Evolutionary conservation across 2,888 invertebrate genomes (phyloP).

Genomic region (Tanytarsus gracilentus): DNA sequence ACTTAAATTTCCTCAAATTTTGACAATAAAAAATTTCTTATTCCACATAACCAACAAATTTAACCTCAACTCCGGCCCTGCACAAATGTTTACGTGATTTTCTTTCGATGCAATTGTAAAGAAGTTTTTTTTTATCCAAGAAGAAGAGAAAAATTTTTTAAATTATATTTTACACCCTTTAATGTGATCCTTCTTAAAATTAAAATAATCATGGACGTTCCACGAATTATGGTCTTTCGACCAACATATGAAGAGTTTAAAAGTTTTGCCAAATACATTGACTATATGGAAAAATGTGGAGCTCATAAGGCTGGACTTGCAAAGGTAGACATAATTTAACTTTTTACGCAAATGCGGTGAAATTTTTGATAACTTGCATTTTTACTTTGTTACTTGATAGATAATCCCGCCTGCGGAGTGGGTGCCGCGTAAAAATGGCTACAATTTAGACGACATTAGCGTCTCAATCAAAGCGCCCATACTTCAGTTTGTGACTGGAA

Average conservation of each 20-base stretch:
- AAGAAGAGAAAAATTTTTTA: background rate
- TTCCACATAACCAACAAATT: background rate
- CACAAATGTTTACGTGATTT: slow-evolving; percentile 22
- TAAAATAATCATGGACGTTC: slow-evolving; percentile 2
- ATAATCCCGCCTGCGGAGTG: slow-evolving; percentile 95
- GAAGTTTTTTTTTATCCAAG: background rate
- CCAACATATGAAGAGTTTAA: slow-evolving; percentile 97
- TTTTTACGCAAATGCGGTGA: background rate
- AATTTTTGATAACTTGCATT: background rate
- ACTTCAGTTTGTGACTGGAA: slow-evolving; percentile 87
- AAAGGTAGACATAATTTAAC: slow-evolving; percentile 52
- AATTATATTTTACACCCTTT: background rate
- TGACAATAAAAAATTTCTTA: background rate
- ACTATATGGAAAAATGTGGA: slow-evolving; percentile 84
- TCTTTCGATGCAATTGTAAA: background rate
- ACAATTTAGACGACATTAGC: slow-evolving; percentile 70
- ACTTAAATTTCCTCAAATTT: too few species aligned
- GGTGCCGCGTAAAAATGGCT: slow-evolving; percentile 79
- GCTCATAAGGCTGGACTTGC: slow-evolving; percentile 93
- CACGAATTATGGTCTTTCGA: slow-evolving; percentile 55
- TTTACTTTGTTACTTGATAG: slow-evolving; percentile 38
- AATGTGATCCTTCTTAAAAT: background rate
- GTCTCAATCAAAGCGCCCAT: slow-evolving; percentile 91
- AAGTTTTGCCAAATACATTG: slow-evolving; percentile 80
- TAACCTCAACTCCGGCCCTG: background rate